Base-by-base conservation (phyloP, 2,888 invertebrate genomes). In the Eristalinus aeneus region DNA sequence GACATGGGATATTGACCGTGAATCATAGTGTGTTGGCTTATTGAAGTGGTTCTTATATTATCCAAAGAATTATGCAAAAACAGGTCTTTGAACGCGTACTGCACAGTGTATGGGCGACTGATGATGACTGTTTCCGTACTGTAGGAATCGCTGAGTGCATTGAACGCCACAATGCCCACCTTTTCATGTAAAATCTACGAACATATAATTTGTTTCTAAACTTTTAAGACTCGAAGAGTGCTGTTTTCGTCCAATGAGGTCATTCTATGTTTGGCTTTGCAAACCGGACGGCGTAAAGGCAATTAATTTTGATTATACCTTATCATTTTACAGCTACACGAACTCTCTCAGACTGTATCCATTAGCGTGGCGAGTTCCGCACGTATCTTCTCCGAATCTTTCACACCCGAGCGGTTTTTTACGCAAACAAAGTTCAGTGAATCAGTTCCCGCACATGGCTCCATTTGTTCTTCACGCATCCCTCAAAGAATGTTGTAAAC, bases 1-100 rank as follows among this genome's bases (percentile, higher is more conserved):
- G 20, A 34, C 32, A 58, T 73, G 73, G 68, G 76, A 76, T 85
- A 85, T 80, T 85, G 85, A 85, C 85, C 85, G 80, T 85, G 85
- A 85, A 85, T 85, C 85, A 85, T 68, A 68, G 83, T 65, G 27
- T 71, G 20, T 46, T 69, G 16, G 61, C 68, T 58, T 36, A 31
- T 36, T 72, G 67, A 64, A 68, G 63, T 63, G 65, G 36, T 63
- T 74, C 32, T 53, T 68, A 27, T 67, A 61, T 32, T 23, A 65
- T 46, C 46, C 46, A 53, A 23, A 22, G 6, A 67, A 68, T 75
- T 60, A 76, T 80, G 75, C 75, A 75, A 76, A 75, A 61, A 65
- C 8, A 75, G 16, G 61, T 36, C 74, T 79, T 46, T 22, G 61
- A 74, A 58, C 56, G 68, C 34, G 68, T 65, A n/a, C 22, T 36